phyloP scores from a whole-genome alignment of 2,888 invertebrate genomes.

The Neoscelio sp. region DNA sequence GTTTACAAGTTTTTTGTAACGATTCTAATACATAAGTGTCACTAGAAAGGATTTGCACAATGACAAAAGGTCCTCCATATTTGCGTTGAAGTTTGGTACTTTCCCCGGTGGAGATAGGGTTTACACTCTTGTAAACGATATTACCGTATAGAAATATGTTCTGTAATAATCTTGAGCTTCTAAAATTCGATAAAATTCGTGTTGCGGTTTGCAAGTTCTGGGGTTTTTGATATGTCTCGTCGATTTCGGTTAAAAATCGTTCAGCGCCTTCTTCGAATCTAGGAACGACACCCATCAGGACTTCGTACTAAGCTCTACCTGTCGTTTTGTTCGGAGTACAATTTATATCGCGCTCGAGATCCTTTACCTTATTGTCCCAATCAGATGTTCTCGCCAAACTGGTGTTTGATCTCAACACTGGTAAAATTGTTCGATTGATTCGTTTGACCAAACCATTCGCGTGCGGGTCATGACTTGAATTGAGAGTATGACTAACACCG shows the following conservation, averaged over 20 bases:
- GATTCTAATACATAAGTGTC: constrained; percentile 18
- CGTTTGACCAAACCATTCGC: constrained; percentile 53
- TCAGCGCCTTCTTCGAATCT: too few species aligned
- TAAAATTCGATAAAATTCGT: background rate
- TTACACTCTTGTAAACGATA: constrained; percentile 20
- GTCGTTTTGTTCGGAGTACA: background rate
- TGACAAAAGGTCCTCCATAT: constrained; percentile 19
- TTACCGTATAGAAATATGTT: background rate
- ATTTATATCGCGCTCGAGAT: background rate
- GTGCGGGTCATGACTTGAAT: constrained; percentile 49
- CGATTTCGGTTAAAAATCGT: too few species aligned
- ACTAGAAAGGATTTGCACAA: background rate
- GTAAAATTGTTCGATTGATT: background rate
- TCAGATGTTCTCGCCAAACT: background rate
- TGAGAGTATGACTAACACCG: constrained; percentile 22
- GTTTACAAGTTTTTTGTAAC: background rate
- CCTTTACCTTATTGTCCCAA: background rate
- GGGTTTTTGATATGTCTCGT: background rate
- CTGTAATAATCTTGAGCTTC: background rate
- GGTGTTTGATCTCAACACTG: background rate
- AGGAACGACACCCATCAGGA: too few species aligned
- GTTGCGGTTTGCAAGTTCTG: background rate
- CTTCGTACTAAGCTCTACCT: background rate
- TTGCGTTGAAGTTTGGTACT: constrained; percentile 21
- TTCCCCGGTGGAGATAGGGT: constrained; percentile 27